Percentiles rank a stretch among this genome's conserved stretches.
phyloP scores from a whole-genome alignment of 1,140 invertebrate species.

The Halyomorpha halys region DNA sequence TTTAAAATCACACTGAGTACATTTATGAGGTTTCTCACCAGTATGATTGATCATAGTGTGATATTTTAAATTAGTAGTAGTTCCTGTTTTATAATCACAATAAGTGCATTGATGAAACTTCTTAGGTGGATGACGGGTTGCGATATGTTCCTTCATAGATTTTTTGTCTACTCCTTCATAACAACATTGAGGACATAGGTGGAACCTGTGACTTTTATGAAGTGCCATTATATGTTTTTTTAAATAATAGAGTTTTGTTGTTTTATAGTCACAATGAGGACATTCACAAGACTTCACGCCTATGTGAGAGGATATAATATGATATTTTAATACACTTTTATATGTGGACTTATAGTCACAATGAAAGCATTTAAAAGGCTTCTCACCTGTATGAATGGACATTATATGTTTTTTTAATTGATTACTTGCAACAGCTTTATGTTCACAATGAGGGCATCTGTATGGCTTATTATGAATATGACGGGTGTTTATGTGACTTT shows the following conservation, averaged over 20 bases:
- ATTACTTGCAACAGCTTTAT: not conserved
- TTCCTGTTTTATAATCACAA: not conserved
- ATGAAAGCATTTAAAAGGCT: not conserved
- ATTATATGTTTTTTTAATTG: not conserved
- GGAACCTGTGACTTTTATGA: not conserved
- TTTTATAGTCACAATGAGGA: not conserved
- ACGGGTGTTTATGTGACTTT: not conserved
- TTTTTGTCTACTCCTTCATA: not conserved
- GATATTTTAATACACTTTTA: not conserved
- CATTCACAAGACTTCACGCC: not conserved
- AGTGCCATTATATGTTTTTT: too few species aligned
- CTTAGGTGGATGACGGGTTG: not conserved
- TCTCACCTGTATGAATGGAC: not conserved
- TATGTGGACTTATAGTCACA: not conserved
- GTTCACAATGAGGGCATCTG: not conserved
- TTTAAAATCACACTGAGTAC: not conserved
- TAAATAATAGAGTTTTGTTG: too few species aligned
- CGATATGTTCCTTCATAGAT: not conserved
- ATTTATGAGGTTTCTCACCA: not conserved
- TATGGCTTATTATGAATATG: not conserved
- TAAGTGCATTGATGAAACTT: not conserved
- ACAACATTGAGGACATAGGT: not conserved
- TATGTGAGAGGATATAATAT: not conserved
- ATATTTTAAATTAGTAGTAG: not conserved
- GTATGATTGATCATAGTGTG: not conserved